Percentiles rank a stretch among this genome's conserved stretches.
These are phyloP conservation scores for Numenius arquata DNA, from an alignment of 2,113 vertebrate genomes.

Conservation along the genomic window DNA sequence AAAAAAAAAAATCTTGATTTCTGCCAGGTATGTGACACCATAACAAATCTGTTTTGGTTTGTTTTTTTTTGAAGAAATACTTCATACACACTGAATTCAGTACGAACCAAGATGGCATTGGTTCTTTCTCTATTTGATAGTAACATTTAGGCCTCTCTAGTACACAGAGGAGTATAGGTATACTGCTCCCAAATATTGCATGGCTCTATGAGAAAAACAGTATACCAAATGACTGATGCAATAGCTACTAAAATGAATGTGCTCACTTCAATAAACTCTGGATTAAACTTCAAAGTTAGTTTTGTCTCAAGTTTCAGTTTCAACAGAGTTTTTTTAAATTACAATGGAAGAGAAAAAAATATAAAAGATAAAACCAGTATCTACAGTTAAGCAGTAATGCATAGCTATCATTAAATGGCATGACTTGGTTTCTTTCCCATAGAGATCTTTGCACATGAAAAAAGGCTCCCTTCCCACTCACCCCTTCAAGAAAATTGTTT, in stretches of 20 bases:
- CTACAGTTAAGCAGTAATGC: neutral
- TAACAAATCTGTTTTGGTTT: neutral
- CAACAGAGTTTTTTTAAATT: neutral
- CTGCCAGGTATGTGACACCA: neutral
- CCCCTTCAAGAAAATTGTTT: neutral
- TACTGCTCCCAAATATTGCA: neutral
- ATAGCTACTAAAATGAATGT: neutral
- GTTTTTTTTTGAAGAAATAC: neutral
- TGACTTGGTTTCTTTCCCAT: neutral
- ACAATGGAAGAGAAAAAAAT: neutral
- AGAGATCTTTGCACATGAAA: neutral
- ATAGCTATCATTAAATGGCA: neutral
- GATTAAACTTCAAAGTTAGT: neutral
- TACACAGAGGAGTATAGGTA: neutral
- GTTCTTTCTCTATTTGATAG: neutral
- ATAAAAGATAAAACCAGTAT: neutral
- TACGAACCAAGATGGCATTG: neutral
- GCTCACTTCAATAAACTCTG: neutral
- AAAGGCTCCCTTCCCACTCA: neutral
- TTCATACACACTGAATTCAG: neutral
- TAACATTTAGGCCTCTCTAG: neutral
- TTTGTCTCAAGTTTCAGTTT: neutral
- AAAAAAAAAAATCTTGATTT: neutral
- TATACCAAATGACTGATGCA: neutral
- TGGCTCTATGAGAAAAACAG: neutral